Conservation (phyloP, 2,113 vertebrate genomes). For the Eidolon helvum region DNA sequence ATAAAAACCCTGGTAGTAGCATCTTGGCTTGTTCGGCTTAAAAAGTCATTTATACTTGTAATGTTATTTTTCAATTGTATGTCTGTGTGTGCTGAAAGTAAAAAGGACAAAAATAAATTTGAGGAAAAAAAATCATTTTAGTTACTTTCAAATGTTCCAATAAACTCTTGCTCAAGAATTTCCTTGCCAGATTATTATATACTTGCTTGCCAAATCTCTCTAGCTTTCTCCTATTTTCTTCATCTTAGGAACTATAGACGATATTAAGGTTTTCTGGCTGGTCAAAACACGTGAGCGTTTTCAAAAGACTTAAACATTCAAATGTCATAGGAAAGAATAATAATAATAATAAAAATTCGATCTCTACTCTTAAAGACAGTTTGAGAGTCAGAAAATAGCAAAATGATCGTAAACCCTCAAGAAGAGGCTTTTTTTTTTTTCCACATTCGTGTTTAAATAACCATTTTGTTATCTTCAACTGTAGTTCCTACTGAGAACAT, state of each 20-base stretch:
- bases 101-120: constrained; percentile 54
- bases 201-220: constrained; percentile 45
- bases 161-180: constrained; percentile 43
- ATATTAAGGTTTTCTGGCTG: neutral
- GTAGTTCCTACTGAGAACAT: constrained; percentile 16
- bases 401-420: neutral
- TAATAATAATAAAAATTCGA: neutral
- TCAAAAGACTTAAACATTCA: constrained; percentile 14
- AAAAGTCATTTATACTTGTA: neutral
- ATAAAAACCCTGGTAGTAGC: neutral
- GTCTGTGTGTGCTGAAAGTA: constrained; percentile 21
- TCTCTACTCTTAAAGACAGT: neutral
- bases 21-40: neutral
- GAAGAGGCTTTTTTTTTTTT: neutral
- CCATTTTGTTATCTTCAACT: constrained; percentile 51
- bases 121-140: neutral
- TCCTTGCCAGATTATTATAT: constrained; percentile 21
- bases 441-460: constrained; percentile 4
- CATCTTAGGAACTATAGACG: constrained; percentile 19
- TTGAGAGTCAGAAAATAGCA: neutral
- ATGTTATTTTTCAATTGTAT: constrained; percentile 40
- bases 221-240: constrained; percentile 24
- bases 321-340: neutral
- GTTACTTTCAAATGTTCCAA: constrained; percentile 68
- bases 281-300: constrained; percentile 41